Conservation (phyloP, 2,888 invertebrate genomes). For the Polyommatus iphigenia region DNA sequence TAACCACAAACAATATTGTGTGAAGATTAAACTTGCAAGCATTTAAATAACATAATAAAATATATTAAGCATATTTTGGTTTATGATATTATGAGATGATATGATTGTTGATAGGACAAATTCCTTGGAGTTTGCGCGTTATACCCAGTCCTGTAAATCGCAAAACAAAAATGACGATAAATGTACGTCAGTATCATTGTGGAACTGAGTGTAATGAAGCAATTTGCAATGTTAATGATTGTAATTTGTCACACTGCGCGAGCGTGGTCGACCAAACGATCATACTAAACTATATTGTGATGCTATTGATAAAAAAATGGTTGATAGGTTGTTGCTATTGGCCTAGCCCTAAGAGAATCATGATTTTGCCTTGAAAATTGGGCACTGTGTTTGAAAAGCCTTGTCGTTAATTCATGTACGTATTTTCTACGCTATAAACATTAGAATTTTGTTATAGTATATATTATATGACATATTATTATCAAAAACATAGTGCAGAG, state of each 20-base stretch:
- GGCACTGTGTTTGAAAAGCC: too few relatives aligned
- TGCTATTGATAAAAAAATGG: background rate
- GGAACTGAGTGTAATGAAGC: background rate
- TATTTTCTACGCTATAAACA: too few relatives aligned
- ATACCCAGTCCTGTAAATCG: background rate
- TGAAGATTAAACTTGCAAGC: background rate
- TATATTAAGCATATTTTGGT: background rate
- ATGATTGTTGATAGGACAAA: background rate
- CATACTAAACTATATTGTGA: background rate
- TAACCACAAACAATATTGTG: background rate
- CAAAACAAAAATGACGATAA: background rate
- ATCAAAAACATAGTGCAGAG: background rate
- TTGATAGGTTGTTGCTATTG: background rate
- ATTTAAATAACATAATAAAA: background rate
- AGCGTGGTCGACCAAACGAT: background rate
- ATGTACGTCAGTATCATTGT: background rate
- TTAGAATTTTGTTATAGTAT: too few relatives aligned
- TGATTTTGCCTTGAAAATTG: too few relatives aligned
- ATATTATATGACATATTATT: background rate
- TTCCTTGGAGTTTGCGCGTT: background rate
- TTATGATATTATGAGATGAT: background rate
- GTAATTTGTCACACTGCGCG: slow-evolving; percentile 12
- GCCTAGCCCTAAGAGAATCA: background rate
- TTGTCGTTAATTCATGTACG: too few relatives aligned
- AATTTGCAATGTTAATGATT: slow-evolving; percentile 17